phyloP scores from a whole-genome alignment of 2,113 vertebrate species.

The Macrotis lagotis region DNA sequence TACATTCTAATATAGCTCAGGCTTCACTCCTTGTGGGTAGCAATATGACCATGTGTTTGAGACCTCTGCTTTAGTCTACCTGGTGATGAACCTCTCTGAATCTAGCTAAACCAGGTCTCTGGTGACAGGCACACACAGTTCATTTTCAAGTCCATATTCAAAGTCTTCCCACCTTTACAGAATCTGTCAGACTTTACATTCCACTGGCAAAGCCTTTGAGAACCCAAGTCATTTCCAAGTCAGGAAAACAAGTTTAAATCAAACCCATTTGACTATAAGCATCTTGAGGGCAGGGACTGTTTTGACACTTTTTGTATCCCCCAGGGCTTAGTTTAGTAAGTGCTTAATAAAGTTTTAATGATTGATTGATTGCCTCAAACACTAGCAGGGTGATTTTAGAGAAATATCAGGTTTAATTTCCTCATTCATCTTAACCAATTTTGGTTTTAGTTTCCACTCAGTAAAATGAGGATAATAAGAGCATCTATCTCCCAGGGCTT shows the following conservation, averaged over 20 bases:
- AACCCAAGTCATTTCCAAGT: background rate
- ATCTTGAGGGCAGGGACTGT: background rate
- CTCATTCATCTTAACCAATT: background rate
- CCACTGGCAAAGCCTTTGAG: background rate
- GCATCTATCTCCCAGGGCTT: background rate
- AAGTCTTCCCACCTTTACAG: background rate
- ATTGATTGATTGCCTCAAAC: background rate
- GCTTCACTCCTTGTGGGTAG: background rate
- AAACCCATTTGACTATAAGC: background rate
- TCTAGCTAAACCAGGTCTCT: background rate
- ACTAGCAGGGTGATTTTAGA: background rate
- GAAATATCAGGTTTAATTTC: background rate
- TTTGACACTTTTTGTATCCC: background rate
- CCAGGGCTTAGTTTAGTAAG: background rate
- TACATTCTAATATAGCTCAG: background rate
- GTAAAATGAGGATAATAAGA: background rate
- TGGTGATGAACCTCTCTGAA: background rate
- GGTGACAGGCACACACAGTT: background rate
- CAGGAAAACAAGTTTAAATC: background rate
- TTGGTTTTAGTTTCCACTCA: background rate
- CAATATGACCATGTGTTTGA: background rate
- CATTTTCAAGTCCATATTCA: background rate
- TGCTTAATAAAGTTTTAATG: background rate
- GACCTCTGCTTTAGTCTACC: background rate
- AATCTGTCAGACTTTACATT: background rate